These are phyloP conservation scores for Anseranas semipalmata DNA, from an alignment of 2,113 vertebrate genomes.

Conservation along the genomic window DNA sequence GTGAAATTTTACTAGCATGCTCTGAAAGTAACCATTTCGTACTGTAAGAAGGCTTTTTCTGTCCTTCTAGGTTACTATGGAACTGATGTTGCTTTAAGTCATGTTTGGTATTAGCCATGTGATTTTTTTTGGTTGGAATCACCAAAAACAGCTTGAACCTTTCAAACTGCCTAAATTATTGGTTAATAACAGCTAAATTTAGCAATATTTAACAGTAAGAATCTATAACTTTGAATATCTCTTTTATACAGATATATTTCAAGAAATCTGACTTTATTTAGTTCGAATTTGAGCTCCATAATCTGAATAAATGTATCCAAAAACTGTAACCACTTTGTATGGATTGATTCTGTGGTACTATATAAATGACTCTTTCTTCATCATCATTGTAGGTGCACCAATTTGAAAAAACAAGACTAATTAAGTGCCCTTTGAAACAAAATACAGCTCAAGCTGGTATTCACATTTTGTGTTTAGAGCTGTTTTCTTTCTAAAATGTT, in stretches of 20 bases:
- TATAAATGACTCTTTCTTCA: not conserved
- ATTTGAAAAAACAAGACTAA: not conserved
- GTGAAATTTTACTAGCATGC: not conserved
- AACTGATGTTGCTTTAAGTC: not conserved
- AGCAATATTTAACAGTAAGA: not conserved
- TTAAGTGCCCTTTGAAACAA: not conserved
- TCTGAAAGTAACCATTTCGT: not conserved
- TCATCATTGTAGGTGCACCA: not conserved
- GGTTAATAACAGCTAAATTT: not conserved
- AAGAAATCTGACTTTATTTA: not conserved
- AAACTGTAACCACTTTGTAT: not conserved
- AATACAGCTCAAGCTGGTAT: not conserved
- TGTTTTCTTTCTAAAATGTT: not conserved
- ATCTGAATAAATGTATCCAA: not conserved
- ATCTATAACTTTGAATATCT: not conserved
- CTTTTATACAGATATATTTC: not conserved
- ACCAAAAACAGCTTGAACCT: not conserved
- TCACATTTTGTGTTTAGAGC: not conserved
- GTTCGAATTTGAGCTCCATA: not conserved
- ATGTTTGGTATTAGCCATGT: not conserved
- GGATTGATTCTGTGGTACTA: not conserved
- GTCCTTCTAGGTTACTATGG: not conserved
- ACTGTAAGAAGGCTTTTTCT: not conserved
- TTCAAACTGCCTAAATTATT: not conserved
- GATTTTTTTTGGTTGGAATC: not conserved